These are phyloP conservation scores for Periophthalmus magnuspinnatus DNA, from an alignment of 2,797 vertebrate species.

Conservation along the genomic window DNA sequence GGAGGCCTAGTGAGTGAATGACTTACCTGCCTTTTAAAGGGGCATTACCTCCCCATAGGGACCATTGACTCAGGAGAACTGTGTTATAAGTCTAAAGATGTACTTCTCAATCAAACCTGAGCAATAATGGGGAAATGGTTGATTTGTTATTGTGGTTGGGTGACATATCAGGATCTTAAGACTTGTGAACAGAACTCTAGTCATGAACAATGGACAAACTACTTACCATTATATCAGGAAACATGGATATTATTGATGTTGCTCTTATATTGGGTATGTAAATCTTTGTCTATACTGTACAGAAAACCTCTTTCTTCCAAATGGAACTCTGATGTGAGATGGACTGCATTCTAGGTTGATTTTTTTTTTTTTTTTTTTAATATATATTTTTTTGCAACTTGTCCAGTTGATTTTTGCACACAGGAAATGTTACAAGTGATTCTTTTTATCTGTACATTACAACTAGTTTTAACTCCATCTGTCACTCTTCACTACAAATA, in stretches of 20 bases:
- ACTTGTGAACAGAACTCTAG: conserved; percentile 15
- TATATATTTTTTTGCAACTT: conserved; percentile 7
- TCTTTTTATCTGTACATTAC: conserved; percentile 28
- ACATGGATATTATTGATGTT: conserved; percentile 21
- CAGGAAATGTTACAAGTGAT: conserved; percentile 15
- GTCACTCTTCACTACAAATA: neutral
- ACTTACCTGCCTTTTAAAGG: conserved; percentile 2
- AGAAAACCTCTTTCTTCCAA: conserved; percentile 35
- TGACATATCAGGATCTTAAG: conserved; percentile 1
- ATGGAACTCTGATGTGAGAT: conserved; percentile 18
- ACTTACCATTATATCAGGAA: conserved; percentile 16
- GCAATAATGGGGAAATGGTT: conserved; percentile 47
- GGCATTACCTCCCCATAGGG: conserved; percentile 13
- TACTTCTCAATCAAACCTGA: conserved; percentile 14
- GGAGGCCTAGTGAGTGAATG: conserved; percentile 7
- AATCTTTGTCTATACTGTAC: conserved; percentile 51
- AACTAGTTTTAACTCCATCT: conserved; percentile 16
- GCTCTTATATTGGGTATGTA: conserved; percentile 37
- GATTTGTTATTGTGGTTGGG: neutral
- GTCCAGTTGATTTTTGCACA: neutral
- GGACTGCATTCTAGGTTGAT: conserved; percentile 19
- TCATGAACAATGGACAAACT: neutral
- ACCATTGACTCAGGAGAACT: conserved; percentile 39
- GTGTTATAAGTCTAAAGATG: neutral
- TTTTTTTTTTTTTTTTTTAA: too few species aligned